phyloP scores from a whole-genome alignment of 2,113 vertebrate species.

The Oplegnathus fasciatus region DNA sequence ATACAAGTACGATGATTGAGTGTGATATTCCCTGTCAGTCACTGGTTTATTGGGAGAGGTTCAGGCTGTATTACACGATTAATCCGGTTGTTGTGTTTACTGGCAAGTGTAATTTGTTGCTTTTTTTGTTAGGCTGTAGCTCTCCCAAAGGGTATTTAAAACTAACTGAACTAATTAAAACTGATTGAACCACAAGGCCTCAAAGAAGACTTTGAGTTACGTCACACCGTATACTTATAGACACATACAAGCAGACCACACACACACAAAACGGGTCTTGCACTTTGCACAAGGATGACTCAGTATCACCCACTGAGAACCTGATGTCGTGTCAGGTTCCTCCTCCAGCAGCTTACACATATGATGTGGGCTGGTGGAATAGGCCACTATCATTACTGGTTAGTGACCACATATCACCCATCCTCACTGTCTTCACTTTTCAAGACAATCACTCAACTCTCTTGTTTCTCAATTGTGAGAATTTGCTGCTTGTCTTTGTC shows the following conservation, averaged over 20 bases:
- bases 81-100: constrained; percentile 18
- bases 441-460: not conserved
- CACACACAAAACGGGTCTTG: not conserved
- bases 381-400: not conserved
- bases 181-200: not conserved
- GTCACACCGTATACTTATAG: not conserved
- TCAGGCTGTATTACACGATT: not conserved
- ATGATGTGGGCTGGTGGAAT: not conserved
- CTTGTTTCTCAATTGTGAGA: not conserved
- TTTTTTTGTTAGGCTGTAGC: constrained; percentile 19
- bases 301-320: not conserved
- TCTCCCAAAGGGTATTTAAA: constrained; percentile 31
- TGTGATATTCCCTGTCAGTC: constrained; percentile 17
- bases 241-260: not conserved
- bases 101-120: constrained; percentile 7
- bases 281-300: constrained; percentile 11
- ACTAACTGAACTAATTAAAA: constrained; percentile 1
- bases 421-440: not conserved
- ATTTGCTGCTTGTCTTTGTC: not conserved
- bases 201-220: not conserved
- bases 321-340: not conserved
- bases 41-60: constrained; percentile 4
- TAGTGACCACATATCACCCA: not conserved
- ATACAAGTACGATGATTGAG: constrained; percentile 11
- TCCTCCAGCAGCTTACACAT: not conserved